Conservation (phyloP, 2,888 invertebrate species). For the Yponomeuta sedellus region DNA sequence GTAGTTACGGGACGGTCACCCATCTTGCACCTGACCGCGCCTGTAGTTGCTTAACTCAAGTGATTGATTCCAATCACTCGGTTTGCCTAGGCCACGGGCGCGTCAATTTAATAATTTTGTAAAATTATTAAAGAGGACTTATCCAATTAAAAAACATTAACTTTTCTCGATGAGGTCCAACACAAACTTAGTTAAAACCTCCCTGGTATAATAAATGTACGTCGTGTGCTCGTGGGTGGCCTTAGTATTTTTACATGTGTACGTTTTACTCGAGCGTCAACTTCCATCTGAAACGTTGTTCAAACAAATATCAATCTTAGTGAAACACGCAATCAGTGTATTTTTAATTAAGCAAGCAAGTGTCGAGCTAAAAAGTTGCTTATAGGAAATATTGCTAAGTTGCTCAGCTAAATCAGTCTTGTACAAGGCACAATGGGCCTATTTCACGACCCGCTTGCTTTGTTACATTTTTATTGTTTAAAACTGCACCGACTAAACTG, state of each 20-base stretch:
- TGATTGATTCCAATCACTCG: no score
- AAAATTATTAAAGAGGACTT: no score
- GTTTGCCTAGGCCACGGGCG: no score
- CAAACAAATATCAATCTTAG: constrained; percentile 55
- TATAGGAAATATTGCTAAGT: constrained; percentile 48
- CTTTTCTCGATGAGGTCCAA: background rate
- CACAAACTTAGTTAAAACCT: background rate
- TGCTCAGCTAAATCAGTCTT: constrained; percentile 55
- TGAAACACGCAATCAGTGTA: background rate
- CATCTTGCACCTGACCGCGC: no score
- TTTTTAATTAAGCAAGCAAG: constrained; percentile 17
- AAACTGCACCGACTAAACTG: background rate
- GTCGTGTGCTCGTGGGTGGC: constrained; percentile 60
- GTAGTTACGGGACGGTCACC: no score
- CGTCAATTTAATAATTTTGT: no score
- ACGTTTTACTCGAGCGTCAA: constrained; percentile 53
- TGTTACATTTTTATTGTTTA: constrained; percentile 41
- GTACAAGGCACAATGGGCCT: constrained; percentile 62
- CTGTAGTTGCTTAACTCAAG: no score
- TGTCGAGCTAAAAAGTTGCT: constrained; percentile 35
- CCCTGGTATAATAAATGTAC: background rate
- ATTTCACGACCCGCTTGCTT: constrained; percentile 68
- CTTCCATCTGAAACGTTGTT: constrained; percentile 39
- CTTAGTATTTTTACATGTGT: constrained; percentile 57
- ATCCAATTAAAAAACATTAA: no score